Conservation (phyloP, 2,113 vertebrate genomes). For the Spea multiplicata region DNA sequence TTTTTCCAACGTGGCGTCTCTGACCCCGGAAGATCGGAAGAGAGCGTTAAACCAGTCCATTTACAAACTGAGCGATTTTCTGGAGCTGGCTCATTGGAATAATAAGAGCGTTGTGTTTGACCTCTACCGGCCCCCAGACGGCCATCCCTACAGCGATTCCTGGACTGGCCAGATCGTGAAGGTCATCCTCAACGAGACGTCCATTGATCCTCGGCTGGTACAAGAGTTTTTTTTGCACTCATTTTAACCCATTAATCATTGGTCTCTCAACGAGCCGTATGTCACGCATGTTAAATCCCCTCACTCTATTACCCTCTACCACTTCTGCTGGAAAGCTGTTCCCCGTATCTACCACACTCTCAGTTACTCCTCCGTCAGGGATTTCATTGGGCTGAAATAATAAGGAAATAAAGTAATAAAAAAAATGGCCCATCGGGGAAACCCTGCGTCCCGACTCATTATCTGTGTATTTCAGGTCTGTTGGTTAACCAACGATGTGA, state of each 20-base stretch:
- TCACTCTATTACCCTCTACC: no score
- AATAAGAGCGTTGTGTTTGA: conserved; percentile 78
- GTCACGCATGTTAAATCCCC: no score
- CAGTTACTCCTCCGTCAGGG: no score
- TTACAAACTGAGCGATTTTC: conserved; percentile 71
- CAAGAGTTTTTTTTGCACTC: no score
- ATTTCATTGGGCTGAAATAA: no score
- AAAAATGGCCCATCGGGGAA: no score
- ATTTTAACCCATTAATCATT: no score
- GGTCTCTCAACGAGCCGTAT: no score
- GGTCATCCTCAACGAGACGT: conserved; percentile 65
- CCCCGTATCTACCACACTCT: no score
- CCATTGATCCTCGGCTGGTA: conserved; percentile 78
- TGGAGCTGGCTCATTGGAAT: conserved; percentile 68
- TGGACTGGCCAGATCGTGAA: conserved; percentile 74
- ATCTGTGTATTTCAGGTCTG: conserved; percentile 65
- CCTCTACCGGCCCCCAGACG: conserved; percentile 73
- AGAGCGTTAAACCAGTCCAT: conserved; percentile 73
- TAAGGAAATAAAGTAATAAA: no score
- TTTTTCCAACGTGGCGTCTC: conserved; percentile 63
- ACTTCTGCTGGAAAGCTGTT: no score
- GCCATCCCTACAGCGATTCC: conserved; percentile 72
- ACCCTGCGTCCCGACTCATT: neutral
- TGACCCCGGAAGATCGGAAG: conserved; percentile 62
- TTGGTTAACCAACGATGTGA: conserved; percentile 71